phyloP scores from a whole-genome alignment of 2,797 vertebrate species.

The Amazona ochrocephala region DNA sequence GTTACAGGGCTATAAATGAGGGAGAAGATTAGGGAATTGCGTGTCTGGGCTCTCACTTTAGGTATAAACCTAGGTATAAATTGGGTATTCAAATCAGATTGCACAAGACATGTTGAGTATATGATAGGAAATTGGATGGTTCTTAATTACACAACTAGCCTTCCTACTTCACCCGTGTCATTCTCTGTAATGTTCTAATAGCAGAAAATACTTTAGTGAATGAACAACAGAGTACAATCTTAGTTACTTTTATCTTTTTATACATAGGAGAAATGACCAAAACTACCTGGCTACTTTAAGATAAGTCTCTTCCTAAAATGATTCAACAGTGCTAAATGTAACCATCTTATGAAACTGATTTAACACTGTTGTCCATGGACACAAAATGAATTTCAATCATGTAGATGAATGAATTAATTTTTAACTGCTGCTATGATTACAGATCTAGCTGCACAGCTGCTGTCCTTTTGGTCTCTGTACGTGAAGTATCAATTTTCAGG shows the following conservation, averaged over 20 bases:
- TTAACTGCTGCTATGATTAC: not conserved
- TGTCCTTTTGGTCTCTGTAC: not conserved
- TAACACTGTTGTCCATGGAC: slow-evolving; percentile 6
- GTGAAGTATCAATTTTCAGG: not conserved
- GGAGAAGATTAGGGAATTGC: not conserved
- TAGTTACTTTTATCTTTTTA: slow-evolving; percentile 1
- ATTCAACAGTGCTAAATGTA: slow-evolving; percentile 4
- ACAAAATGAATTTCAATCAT: not conserved
- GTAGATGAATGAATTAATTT: not conserved
- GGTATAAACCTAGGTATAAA: not conserved
- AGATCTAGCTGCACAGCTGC: not conserved
- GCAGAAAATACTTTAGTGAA: not conserved
- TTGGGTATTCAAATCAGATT: not conserved
- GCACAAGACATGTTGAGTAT: not conserved
- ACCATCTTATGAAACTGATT: not conserved
- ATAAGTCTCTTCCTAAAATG: not conserved
- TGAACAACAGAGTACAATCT: not conserved
- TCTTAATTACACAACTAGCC: not conserved
- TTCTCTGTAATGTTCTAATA: not conserved
- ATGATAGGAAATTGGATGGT: not conserved
- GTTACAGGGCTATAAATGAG: not conserved
- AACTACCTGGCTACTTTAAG: not conserved
- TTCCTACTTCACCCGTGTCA: not conserved
- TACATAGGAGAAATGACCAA: not conserved
- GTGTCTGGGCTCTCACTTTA: not conserved